These are phyloP conservation scores for Hypotaenidia philippensis DNA, from an alignment of 2,797 vertebrate species.

Conservation along the genomic window DNA sequence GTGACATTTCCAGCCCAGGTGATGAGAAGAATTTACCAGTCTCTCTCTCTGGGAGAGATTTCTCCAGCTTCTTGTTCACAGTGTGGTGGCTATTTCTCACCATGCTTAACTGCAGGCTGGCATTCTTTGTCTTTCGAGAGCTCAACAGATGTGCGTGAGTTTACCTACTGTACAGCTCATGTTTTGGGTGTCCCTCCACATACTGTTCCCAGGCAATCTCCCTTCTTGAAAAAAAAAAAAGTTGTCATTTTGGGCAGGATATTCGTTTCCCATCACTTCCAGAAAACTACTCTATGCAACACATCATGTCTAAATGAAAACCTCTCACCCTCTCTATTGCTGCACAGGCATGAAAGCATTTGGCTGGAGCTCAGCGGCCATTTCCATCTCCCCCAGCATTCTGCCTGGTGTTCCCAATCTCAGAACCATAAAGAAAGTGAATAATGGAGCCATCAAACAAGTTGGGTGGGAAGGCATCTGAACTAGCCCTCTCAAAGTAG, in stretches of 20 bases:
- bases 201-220: fast-evolving
- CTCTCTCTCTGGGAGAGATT: not conserved
- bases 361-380: not conserved
- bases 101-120: not conserved
- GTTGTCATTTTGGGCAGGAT: not conserved
- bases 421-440: not conserved
- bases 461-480: not conserved
- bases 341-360: not conserved
- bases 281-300: not conserved
- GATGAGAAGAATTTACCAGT: not conserved
- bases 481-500: not conserved
- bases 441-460: not conserved
- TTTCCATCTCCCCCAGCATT: not conserved
- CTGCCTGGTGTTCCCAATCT: not conserved
- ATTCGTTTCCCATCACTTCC: not conserved
- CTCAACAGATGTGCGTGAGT: not conserved
- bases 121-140: not conserved
- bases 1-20: not conserved
- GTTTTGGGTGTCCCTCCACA: not conserved
- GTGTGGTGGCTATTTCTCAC: not conserved
- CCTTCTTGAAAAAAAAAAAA: not conserved
- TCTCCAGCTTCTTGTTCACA: not conserved
- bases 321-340: fast-evolving
- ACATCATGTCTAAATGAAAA: not conserved
- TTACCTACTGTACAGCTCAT: not conserved